Conservation (phyloP, 2,113 vertebrate genomes). For the Glareola pratincola region DNA sequence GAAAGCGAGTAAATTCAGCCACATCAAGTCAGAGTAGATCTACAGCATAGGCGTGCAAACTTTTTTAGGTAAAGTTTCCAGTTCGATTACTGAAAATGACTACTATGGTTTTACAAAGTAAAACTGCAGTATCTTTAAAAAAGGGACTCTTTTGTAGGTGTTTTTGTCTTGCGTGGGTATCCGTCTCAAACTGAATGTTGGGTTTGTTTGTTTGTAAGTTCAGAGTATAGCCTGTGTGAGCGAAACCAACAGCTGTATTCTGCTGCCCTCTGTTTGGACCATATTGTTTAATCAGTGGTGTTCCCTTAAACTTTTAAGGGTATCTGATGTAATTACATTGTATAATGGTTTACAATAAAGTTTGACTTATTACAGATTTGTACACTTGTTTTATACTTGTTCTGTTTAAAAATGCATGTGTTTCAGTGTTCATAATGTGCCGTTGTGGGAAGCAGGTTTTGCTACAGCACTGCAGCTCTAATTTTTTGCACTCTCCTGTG, state of each 20-base stretch:
- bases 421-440: neutral
- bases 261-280: slow-evolving; percentile 42
- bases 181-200: slow-evolving; percentile 1
- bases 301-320: slow-evolving; percentile 61
- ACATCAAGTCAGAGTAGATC: neutral
- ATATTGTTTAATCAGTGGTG: slow-evolving; percentile 46
- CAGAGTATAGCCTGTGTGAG: slow-evolving; percentile 30
- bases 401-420: neutral
- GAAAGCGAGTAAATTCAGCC: neutral
- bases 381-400: neutral
- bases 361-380: slow-evolving; percentile 59
- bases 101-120: slow-evolving; percentile 56
- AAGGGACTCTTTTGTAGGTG: slow-evolving; percentile 48
- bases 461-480: neutral
- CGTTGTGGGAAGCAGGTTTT: neutral
- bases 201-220: slow-evolving; percentile 41
- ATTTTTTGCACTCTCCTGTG: neutral
- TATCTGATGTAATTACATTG: slow-evolving; percentile 71
- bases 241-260: slow-evolving; percentile 38
- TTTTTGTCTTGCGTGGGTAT: slow-evolving; percentile 17
- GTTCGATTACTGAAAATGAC: slow-evolving; percentile 37
- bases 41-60: slow-evolving; percentile 45
- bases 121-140: slow-evolving; percentile 45
- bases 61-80: slow-evolving; percentile 40
- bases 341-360: slow-evolving; percentile 89